A percentile compares a stretch with the other conserved stretches of the same genome.
phyloP scores from a whole-genome alignment of 2,797 vertebrate genomes.

The Zalophus californianus region DNA sequence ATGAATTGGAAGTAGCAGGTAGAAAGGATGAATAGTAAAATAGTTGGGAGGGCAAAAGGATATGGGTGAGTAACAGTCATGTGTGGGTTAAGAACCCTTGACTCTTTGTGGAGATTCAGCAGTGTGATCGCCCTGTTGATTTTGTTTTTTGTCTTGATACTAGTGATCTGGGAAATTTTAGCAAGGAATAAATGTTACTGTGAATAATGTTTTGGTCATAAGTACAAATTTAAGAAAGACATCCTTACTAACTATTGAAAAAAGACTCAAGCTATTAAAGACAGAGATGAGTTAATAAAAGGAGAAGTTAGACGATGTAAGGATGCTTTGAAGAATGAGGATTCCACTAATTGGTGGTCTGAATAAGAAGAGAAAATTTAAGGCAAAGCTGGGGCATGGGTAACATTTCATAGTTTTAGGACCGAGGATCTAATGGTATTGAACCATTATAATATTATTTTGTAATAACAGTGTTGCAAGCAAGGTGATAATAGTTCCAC shows the following conservation, averaged over 20 bases:
- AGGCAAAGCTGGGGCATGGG: not conserved
- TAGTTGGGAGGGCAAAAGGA: not conserved
- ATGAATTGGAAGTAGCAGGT: not conserved
- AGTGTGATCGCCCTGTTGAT: not conserved
- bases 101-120: not conserved
- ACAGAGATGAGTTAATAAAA: conserved; percentile 21
- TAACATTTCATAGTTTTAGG: conserved; percentile 26
- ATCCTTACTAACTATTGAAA: not conserved
- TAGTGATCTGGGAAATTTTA: not conserved
- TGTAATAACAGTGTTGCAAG: not conserved
- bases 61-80: not conserved
- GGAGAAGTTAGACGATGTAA: not conserved
- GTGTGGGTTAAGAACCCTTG: not conserved
- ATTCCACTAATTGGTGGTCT: conserved; percentile 20
- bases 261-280: not conserved
- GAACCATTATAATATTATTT: conserved; percentile 10
- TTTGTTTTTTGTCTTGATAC: conserved; percentile 33
- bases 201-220: not conserved
- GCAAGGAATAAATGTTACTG: not conserved
- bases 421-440: not conserved
- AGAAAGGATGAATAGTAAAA: conserved; percentile 4
- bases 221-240: conserved; percentile 38
- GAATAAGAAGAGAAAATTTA: conserved; percentile 37
- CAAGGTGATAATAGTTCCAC: conserved; percentile 42
- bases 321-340: conserved; percentile 21